These are phyloP conservation scores for Axea sp. DNA, from an alignment of 2,888 invertebrate genomes.

Conservation along the genomic window DNA sequence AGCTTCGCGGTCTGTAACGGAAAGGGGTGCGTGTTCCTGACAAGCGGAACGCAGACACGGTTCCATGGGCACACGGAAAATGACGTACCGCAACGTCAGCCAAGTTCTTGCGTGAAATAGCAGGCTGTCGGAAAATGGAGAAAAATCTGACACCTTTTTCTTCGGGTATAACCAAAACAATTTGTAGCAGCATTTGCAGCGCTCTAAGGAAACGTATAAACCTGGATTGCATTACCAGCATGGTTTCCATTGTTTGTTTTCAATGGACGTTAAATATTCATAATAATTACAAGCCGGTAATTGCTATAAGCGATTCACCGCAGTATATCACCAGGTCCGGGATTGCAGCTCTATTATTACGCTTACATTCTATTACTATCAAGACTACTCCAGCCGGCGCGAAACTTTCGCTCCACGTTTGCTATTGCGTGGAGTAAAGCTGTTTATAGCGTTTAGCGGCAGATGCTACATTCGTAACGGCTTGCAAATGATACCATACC, in stretches of 20 bases:
- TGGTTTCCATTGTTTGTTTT: conserved; percentile 38
- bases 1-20: conserved; percentile 32
- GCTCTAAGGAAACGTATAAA: conserved; percentile 23
- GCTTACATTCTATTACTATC: conserved; percentile 70
- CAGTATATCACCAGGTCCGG: conserved; percentile 51
- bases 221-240: conserved; percentile 21
- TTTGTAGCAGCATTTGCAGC: conserved; percentile 21
- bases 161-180: conserved; percentile 11
- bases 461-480: conserved; percentile 75
- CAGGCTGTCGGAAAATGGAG: conserved; percentile 1
- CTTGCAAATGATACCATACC: conserved; percentile 69
- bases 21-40: conserved; percentile 25
- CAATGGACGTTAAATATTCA: conserved; percentile 65
- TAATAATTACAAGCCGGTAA: conserved; percentile 61
- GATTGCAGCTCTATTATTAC: conserved; percentile 69
- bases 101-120: conserved; percentile 16
- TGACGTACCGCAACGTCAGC: conserved; percentile 21
- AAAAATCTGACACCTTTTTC: conserved; percentile 4
- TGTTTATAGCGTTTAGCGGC: conserved; percentile 75
- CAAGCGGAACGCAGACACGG: conserved; percentile 39
- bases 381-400: conserved; percentile 64
- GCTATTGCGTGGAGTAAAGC: conserved; percentile 71
- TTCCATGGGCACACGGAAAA: conserved; percentile 28
- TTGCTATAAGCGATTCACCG: conserved; percentile 54
- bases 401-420: conserved; percentile 70